Evolutionary conservation across 2,888 invertebrate genomes (phyloP).

Genomic region (Rhamphomyia laevipes): DNA sequence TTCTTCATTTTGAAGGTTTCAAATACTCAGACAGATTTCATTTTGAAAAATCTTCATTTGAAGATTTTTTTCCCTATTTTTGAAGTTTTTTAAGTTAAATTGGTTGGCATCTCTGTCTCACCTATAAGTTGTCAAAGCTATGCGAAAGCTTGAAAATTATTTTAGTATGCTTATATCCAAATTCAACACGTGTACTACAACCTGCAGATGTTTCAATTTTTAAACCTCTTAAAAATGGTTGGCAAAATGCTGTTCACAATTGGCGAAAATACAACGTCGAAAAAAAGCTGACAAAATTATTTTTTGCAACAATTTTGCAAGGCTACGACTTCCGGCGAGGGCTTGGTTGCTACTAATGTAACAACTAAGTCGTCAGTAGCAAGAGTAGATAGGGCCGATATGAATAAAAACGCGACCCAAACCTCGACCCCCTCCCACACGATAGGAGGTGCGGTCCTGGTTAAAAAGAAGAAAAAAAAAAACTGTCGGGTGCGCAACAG

Average conservation of each 20-base stretch:
- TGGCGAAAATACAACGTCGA: not conserved
- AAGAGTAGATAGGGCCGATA: too few species aligned
- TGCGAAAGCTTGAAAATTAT: slow-evolving; percentile 2
- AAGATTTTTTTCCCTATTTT: not conserved
- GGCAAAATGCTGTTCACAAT: slow-evolving; percentile 10
- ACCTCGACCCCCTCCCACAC: too few species aligned
- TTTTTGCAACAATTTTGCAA: slow-evolving; percentile 4
- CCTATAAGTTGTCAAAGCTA: not conserved
- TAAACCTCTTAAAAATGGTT: slow-evolving; percentile 13
- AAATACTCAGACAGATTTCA: too few species aligned
- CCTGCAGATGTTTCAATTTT: slow-evolving; percentile 16
- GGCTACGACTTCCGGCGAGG: too few species aligned
- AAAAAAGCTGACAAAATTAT: not conserved
- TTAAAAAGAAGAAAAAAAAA: too few species aligned
- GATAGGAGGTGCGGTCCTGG: too few species aligned
- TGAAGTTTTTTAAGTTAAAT: not conserved
- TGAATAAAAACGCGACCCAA: too few species aligned
- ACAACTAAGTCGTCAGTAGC: too few species aligned
- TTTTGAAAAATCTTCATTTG: too few species aligned
- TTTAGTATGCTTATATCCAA: slow-evolving; percentile 13
- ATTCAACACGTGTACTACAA: slow-evolving; percentile 16
- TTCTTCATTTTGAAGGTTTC: too few species aligned
- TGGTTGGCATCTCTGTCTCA: not conserved
- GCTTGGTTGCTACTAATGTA: too few species aligned
- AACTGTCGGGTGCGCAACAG: too few species aligned